Base-by-base conservation (phyloP, 2,888 invertebrate species). In the Aleiodes alternator region DNA sequence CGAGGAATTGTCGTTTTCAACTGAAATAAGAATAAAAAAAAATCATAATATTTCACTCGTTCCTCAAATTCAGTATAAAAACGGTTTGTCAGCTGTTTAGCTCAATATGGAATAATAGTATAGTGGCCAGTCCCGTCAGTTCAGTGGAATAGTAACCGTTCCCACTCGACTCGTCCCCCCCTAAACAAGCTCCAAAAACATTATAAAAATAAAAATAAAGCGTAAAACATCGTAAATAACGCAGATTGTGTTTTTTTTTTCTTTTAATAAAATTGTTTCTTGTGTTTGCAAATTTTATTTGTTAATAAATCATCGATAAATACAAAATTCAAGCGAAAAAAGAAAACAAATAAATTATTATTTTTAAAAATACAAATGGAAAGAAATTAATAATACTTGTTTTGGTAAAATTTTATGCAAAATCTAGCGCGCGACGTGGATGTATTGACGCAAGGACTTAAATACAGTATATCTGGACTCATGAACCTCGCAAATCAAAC, bases 401-500 rank as follows among this genome's bases (percentile, higher is more conserved):
- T 59, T 72, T 61, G 69, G 78, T 76, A 72, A 75, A 83, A 81
- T 88, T 90, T 87, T 89, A 90, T 90, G 90, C 90, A 90, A 90
- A 89, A 87, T 88, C 85, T 90, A 81, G 88, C 87, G 77, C 87
- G 86, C 82, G 90, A 90, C 88, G 89, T 90, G 86, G 90, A 90
- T 88, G 90, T 89, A 86, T 88, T 90, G 87, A 89, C 90, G 82
- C 89, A 90, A 85, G 90, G 90, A 80, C 85, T 90, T 77, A 90
- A 90, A 88, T 88, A 88, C 88, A 90, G 90, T 84, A 90, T 91
- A 90, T 89, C 92, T 92, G 93, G 92, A 93, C 94, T 94, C 92
- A 96, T 96, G 96, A 96, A 94, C 94, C 94, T 95, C 92, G 93
- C 94, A 93, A 94, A 92, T 91, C 93, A 93, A 91, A 93, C 93